Percentiles rank a stretch among this genome's conserved stretches.
These are phyloP conservation scores for Notothenia coriiceps DNA, from an alignment of 2,113 vertebrate species.

Conservation along the genomic window DNA sequence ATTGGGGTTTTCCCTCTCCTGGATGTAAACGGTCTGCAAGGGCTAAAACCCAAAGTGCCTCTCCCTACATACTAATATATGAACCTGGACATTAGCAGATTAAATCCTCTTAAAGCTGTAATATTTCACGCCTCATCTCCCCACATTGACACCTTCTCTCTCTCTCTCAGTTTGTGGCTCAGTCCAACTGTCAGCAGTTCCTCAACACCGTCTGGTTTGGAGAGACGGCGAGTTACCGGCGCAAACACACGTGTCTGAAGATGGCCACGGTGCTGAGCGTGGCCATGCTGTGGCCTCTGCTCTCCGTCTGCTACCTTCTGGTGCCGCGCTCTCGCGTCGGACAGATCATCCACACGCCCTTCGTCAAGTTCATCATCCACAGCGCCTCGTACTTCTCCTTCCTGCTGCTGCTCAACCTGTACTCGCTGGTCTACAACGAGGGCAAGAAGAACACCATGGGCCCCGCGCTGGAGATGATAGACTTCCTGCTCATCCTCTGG, in stretches of 20 bases:
- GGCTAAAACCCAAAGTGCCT: too few relatives aligned
- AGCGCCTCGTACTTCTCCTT: constrained; percentile 98
- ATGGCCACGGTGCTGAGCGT: constrained; percentile 94
- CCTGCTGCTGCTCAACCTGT: constrained; percentile 95
- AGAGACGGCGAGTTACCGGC: constrained; percentile 97
- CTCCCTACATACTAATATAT: background rate
- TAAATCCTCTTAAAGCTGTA: background rate
- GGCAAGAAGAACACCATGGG: constrained; percentile 97
- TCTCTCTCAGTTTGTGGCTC: constrained; percentile 92
- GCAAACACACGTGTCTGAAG: constrained; percentile 97
- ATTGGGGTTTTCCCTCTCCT: too few relatives aligned
- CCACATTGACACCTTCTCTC: background rate
- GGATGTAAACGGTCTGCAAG: too few relatives aligned
- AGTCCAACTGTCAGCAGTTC: constrained; percentile 99
- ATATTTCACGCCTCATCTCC: too few relatives aligned
- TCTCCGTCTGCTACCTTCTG: constrained; percentile 95
- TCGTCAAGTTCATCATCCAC: constrained; percentile 99
- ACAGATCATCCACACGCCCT: constrained; percentile 97
- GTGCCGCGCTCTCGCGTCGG: constrained; percentile 96
- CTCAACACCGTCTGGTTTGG: constrained; percentile 99
- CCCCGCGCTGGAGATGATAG: constrained; percentile 93
- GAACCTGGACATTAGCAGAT: background rate
- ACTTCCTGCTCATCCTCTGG: constrained; percentile 98
- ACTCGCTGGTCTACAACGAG: constrained; percentile 97
- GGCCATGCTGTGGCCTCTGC: constrained; percentile 93